Evolutionary conservation across 2,888 invertebrate genomes (phyloP).

Genomic region (Leuctra nigra): DNA sequence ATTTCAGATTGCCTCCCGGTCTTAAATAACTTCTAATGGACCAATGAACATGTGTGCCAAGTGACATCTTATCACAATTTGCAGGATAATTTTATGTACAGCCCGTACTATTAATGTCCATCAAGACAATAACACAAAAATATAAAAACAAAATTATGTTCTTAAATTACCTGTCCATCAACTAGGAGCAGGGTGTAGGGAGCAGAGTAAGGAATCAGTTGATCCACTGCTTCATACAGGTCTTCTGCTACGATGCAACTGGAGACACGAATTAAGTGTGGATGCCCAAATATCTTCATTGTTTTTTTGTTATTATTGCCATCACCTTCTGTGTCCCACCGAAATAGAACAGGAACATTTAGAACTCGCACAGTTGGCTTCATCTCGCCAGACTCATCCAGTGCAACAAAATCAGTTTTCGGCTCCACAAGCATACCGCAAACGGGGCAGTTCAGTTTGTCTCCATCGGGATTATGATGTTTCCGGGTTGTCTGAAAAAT

Average conservation of each 20-base stretch:
- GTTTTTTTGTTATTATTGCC: conserved; percentile 42
- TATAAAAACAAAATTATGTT: background rate
- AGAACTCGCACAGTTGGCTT: conserved; percentile 38
- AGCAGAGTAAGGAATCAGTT: conserved; percentile 43
- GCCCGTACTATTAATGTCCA: background rate
- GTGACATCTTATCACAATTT: no score
- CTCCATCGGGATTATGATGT: conserved; percentile 30
- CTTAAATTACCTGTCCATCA: conserved; percentile 53
- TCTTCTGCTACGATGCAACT: conserved; percentile 45
- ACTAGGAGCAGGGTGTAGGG: conserved; percentile 47
- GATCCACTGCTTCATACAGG: conserved; percentile 44
- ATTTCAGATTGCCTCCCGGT: no score
- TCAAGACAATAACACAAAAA: background rate
- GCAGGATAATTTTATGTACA: no score
- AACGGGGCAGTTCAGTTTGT: conserved; percentile 41
- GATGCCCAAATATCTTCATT: conserved; percentile 47
- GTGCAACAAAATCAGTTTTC: conserved; percentile 40
- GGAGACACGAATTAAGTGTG: conserved; percentile 48
- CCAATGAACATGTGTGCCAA: no score
- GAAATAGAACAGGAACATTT: conserved; percentile 48
- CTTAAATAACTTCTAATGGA: no score
- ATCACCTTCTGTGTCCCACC: conserved; percentile 44
- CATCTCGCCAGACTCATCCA: conserved; percentile 34
- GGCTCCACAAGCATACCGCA: conserved; percentile 41
- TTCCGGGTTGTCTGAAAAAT: conserved; percentile 31